Conservation (phyloP, 2,113 vertebrate species). For the Pycnonotus jocosus region DNA sequence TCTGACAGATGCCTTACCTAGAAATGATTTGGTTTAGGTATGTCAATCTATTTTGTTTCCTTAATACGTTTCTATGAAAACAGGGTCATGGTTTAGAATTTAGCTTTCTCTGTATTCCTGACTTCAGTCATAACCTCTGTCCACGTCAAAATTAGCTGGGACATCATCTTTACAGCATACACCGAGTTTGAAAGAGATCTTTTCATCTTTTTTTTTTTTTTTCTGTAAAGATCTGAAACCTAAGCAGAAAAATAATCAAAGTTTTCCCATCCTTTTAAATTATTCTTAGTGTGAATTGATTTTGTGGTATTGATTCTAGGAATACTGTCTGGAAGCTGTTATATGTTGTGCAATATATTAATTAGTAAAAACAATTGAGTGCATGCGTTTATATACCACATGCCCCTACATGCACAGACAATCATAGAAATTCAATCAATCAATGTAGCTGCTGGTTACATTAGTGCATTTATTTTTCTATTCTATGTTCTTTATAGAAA, state of each 20-base stretch:
- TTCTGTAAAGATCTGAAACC: not conserved
- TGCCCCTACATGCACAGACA: not conserved
- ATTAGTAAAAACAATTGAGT: not conserved
- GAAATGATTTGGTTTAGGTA: constrained; percentile 12
- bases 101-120: constrained; percentile 22
- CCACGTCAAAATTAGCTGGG: not conserved
- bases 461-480: not conserved
- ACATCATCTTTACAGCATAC: not conserved
- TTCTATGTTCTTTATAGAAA: not conserved
- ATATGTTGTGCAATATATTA: not conserved
- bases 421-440: not conserved
- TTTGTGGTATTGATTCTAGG: constrained; percentile 4
- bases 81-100: constrained; percentile 1
- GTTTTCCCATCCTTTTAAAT: constrained; percentile 16
- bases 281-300: constrained; percentile 18
- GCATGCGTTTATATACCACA: not conserved
- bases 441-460: not conserved
- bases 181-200: not conserved
- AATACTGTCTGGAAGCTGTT: not conserved
- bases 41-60: constrained; percentile 9
- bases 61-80: not conserved
- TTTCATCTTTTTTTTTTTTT: not conserved
- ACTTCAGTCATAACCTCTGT: constrained; percentile 33
- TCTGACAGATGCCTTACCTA: not conserved
- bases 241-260: constrained; percentile 32